phyloP scores from a whole-genome alignment of 2,797 vertebrate species.

The Momotus momota region DNA sequence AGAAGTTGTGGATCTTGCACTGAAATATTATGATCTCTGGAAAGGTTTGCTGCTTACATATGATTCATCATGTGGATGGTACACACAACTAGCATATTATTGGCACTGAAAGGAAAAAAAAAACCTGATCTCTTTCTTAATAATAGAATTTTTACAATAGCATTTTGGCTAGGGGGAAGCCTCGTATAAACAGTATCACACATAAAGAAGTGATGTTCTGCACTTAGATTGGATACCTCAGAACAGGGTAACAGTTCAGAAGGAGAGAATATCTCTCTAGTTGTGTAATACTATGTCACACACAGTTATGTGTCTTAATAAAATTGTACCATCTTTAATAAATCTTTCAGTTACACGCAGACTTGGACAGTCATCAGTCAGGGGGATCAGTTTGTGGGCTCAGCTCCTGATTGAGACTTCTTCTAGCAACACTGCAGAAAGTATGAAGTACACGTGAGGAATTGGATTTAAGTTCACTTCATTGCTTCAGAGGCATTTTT shows the following conservation, averaged over 20 bases:
- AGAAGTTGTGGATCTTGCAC: background rate
- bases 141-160: background rate
- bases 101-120: background rate
- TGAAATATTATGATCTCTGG: background rate
- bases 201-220: background rate
- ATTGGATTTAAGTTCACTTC: background rate
- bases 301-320: background rate
- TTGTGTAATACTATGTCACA: background rate
- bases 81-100: background rate
- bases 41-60: background rate
- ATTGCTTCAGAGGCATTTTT: background rate
- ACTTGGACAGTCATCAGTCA: background rate
- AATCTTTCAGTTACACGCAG: background rate
- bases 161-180: background rate
- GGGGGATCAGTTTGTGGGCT: background rate
- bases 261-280: background rate
- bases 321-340: background rate
- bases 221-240: background rate
- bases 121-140: background rate
- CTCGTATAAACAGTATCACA: background rate
- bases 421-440: background rate
- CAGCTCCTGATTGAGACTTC: background rate
- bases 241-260: background rate
- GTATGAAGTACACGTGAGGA: fast-evolving
- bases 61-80: background rate